phyloP scores from a whole-genome alignment of 2,113 vertebrate species.

The Chionodraco myersi region DNA sequence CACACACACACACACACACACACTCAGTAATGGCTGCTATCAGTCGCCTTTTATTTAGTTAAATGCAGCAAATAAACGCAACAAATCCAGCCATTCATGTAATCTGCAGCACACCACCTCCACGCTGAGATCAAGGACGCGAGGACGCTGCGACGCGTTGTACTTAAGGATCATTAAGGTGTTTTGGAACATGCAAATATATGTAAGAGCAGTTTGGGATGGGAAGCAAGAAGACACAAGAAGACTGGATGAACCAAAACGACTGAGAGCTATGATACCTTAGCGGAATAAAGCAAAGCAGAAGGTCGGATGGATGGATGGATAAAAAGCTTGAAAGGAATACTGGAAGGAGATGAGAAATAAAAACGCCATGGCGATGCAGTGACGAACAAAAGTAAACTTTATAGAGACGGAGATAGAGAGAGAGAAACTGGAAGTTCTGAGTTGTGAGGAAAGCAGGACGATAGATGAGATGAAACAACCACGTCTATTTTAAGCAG shows the following conservation, averaged over 20 bases:
- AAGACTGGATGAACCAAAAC: not conserved
- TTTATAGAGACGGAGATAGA: not conserved
- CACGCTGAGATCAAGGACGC: too few relatives aligned
- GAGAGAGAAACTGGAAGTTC: not conserved
- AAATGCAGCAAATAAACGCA: constrained; percentile 4
- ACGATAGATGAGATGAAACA: constrained; percentile 37
- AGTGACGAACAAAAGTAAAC: constrained; percentile 1
- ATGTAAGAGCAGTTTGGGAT: not conserved
- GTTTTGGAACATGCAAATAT: not conserved
- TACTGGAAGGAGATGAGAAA: not conserved
- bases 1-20: not conserved
- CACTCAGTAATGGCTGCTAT: not conserved
- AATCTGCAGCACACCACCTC: not conserved
- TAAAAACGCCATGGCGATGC: constrained; percentile 10
- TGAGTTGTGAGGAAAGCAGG: not conserved
- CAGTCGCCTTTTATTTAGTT: not conserved
- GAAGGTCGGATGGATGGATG: constrained; percentile 10
- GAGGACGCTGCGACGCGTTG: not conserved
- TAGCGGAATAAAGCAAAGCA: not conserved
- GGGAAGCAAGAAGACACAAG: not conserved
- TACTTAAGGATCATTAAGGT: not conserved
- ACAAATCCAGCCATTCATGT: not conserved
- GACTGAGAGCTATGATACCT: not conserved
- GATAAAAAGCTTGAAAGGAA: not conserved
- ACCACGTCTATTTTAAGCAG: constrained; percentile 37